Conservation (phyloP, 2,888 invertebrate species). For the Sycophila texana region DNA sequence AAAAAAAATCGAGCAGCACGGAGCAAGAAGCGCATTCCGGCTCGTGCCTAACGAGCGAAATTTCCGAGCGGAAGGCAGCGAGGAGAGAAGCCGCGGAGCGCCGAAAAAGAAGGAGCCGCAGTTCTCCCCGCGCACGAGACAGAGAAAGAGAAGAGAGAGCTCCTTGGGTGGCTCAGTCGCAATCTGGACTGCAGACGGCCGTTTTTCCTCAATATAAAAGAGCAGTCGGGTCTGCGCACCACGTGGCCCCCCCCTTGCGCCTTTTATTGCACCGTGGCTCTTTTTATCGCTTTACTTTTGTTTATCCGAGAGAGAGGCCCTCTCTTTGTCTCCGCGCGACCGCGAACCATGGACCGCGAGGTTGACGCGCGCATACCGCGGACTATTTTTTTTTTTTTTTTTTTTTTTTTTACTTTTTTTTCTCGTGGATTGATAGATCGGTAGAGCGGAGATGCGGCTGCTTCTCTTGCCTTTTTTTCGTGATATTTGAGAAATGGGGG, state of each 20-base stretch:
- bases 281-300: too few species aligned
- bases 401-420: neutral
- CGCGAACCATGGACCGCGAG: neutral
- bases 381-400: constrained; percentile 9
- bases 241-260: constrained; percentile 23
- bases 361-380: neutral
- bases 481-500: too few species aligned
- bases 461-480: too few species aligned
- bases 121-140: neutral
- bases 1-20: neutral
- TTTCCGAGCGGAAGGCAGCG: neutral
- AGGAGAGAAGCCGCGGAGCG: neutral
- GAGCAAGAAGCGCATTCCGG: neutral
- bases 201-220: constrained; percentile 53
- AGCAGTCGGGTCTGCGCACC: constrained; percentile 28
- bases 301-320: too few species aligned
- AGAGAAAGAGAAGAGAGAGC: constrained; percentile 23
- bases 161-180: constrained; percentile 64
- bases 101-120: constrained; percentile 14
- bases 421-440: too few species aligned
- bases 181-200: constrained; percentile 64
- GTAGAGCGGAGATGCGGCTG: too few species aligned
- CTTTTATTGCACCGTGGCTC: constrained; percentile 30
- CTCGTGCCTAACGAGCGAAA: neutral
- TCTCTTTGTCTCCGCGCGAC: neutral